phyloP scores from a whole-genome alignment of 2,113 vertebrate species.

The Chloropsis hardwickii region DNA sequence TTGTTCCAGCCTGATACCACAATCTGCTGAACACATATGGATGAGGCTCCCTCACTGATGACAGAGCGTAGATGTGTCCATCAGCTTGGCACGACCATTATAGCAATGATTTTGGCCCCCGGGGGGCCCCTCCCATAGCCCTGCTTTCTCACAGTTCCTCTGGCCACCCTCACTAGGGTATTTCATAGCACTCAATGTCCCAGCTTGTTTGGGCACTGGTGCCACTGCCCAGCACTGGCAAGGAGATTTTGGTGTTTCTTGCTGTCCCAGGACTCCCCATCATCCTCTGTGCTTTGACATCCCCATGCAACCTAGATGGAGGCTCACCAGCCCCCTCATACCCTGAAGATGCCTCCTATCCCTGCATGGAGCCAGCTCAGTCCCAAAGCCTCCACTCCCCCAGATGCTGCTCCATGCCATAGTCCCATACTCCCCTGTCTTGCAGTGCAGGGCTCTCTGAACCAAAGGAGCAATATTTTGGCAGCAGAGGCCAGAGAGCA shows the following conservation, averaged over 20 bases:
- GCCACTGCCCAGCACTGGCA: neutral
- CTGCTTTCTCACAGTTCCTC: neutral
- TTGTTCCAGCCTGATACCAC: neutral
- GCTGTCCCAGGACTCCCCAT: neutral
- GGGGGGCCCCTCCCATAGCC: neutral
- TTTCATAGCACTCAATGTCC: neutral
- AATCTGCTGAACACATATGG: neutral
- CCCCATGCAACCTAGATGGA: neutral
- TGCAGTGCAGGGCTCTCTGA: fast-evolving
- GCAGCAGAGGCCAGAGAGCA: neutral
- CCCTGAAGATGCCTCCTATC: neutral
- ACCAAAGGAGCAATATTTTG: neutral
- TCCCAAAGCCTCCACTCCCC: neutral
- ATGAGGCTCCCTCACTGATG: neutral
- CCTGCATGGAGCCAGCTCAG: neutral
- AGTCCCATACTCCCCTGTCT: neutral
- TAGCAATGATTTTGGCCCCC: neutral
- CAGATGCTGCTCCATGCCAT: fast-evolving
- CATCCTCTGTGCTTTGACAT: neutral
- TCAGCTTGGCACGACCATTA: neutral
- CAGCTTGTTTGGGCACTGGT: fast-evolving
- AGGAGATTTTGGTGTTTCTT: neutral
- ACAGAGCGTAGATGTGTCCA: neutral
- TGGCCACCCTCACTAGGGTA: neutral
- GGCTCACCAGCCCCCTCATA: neutral